Evolutionary conservation across 2,113 vertebrate genomes (phyloP).

Genomic region (Cricetomys ansorgei): DNA sequence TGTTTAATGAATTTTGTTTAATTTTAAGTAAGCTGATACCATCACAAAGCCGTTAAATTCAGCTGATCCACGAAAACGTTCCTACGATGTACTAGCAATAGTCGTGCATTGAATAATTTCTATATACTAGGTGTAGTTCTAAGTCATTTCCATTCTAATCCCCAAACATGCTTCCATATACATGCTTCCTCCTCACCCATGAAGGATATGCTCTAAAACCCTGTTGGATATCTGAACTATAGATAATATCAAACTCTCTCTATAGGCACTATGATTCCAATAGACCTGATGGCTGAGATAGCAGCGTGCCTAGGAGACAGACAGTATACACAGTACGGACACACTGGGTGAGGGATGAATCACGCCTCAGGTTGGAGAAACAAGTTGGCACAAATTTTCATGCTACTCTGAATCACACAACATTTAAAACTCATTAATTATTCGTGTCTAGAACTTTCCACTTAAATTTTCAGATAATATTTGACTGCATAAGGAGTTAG

Average conservation of each 20-base stretch:
- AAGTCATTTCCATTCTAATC: not conserved
- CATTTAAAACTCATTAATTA: not conserved
- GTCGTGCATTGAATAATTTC: not conserved
- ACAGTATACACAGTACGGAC: not conserved
- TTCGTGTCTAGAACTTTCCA: not conserved
- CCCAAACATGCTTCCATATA: not conserved
- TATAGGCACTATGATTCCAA: not conserved
- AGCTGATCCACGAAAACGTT: slow-evolving; percentile 8
- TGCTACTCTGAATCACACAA: not conserved
- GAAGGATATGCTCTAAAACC: not conserved
- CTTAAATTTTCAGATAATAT: not conserved
- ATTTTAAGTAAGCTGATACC: slow-evolving; percentile 33
- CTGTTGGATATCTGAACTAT: not conserved
- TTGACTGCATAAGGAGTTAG: not conserved
- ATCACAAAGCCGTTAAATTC: slow-evolving; percentile 42
- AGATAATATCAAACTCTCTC: not conserved
- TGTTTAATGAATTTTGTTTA: not conserved
- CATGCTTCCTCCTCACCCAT: not conserved
- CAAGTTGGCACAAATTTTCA: not conserved
- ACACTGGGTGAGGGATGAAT: not conserved
- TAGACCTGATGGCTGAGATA: not conserved
- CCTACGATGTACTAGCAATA: not conserved
- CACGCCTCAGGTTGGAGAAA: not conserved
- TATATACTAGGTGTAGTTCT: not conserved
- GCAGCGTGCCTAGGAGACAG: no score